Percentiles rank a stretch among this genome's conserved stretches.
Conservation (phyloP, 2,888 invertebrate species). For the Ornithoptera alexandrae region DNA sequence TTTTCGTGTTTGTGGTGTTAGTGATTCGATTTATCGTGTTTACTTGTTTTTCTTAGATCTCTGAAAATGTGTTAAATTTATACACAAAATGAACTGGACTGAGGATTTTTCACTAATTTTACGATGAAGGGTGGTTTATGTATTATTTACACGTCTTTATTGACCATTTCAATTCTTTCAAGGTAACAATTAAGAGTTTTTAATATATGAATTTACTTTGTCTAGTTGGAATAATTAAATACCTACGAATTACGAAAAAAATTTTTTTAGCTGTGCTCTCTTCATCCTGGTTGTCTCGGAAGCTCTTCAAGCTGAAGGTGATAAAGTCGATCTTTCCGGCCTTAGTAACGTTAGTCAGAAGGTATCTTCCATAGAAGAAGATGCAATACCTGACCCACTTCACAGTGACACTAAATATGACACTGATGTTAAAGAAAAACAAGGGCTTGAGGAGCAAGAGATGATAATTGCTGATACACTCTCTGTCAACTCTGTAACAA, state of each 20-base stretch:
- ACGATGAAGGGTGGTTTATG: conserved; percentile 82
- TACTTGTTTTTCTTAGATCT: conserved; percentile 40
- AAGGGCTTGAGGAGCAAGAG: conserved; percentile 52
- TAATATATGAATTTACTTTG: background rate
- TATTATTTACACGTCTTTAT: conserved; percentile 80
- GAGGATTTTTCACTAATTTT: conserved; percentile 71
- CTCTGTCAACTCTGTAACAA: conserved; percentile 78
- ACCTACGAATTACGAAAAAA: conserved; percentile 4
- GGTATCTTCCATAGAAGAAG: conserved; percentile 41
- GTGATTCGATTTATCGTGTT: conserved; percentile 29
- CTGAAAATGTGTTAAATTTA: conserved; percentile 65
- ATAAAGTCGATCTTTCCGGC: conserved; percentile 64
- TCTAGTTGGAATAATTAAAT: conserved; percentile 17
- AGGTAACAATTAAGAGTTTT: conserved; percentile 61
- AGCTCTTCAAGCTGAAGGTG: conserved; percentile 63
- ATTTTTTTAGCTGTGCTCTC: conserved; percentile 75
- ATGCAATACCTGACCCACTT: conserved; percentile 36
- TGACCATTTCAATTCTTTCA: conserved; percentile 80
- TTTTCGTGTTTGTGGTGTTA: conserved; percentile 22
- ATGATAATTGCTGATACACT: conserved; percentile 75
- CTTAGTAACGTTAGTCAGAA: conserved; percentile 70
- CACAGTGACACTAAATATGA: conserved; percentile 33
- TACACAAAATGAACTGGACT: conserved; percentile 75
- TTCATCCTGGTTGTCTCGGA: conserved; percentile 81
- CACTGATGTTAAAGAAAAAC: conserved; percentile 36